A percentile compares a stretch with the other conserved stretches of the same genome.
These are phyloP conservation scores for Pinna nobilis DNA, from an alignment of 1,140 invertebrate species.

Conservation along the genomic window DNA sequence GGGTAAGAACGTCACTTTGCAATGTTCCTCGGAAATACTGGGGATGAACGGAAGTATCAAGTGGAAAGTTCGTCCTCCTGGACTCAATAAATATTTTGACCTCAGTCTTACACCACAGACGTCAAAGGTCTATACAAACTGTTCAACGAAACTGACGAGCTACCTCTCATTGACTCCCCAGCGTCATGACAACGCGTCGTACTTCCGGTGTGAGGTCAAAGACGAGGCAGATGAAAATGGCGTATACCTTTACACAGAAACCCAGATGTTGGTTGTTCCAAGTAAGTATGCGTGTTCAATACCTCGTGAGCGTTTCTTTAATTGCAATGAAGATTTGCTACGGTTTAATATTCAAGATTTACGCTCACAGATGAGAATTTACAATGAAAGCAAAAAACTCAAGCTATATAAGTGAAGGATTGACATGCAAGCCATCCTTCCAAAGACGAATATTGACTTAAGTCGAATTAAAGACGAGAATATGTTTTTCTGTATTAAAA, in stretches of 20 bases:
- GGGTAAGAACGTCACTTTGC: neutral
- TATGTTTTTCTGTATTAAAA: too few species aligned
- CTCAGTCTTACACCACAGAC: neutral
- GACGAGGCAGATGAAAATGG: neutral
- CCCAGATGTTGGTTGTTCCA: slow-evolving; percentile 4
- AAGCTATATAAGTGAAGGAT: too few species aligned
- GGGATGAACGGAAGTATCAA: neutral
- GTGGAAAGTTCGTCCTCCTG: slow-evolving; percentile 4
- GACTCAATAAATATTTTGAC: slow-evolving; percentile 10
- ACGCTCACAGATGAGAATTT: too few species aligned
- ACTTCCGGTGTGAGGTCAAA: slow-evolving; percentile 4
- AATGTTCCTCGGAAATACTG: slow-evolving; percentile 1
- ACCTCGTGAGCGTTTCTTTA: too few species aligned
- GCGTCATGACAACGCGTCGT: slow-evolving; percentile 4
- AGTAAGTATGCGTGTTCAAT: neutral
- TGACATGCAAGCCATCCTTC: too few species aligned
- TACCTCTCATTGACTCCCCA: neutral
- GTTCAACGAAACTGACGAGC: neutral
- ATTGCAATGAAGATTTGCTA: too few species aligned
- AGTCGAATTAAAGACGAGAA: too few species aligned
- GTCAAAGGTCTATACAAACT: neutral
- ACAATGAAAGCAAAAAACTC: too few species aligned
- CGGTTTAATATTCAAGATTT: too few species aligned
- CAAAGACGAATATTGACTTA: too few species aligned
- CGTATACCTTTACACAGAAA: neutral